phyloP scores from a whole-genome alignment of 1,140 invertebrate genomes.

The Heliconius melpomene region DNA sequence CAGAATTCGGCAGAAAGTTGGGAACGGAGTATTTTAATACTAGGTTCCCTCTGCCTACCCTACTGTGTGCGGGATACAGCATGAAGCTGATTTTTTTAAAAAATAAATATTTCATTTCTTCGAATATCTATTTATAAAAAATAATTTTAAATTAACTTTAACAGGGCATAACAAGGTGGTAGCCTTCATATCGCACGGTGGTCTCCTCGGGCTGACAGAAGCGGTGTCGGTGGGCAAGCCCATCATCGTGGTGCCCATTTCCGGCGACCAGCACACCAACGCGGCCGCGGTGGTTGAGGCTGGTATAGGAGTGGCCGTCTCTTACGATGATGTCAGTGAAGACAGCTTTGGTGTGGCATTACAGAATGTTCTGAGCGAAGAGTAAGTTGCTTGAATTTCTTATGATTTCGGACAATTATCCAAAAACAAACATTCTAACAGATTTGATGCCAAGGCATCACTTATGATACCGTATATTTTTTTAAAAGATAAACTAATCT shows the following conservation, averaged over 20 bases:
- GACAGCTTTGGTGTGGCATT: constrained; percentile 47
- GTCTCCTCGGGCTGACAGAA: constrained; percentile 85
- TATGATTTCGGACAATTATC: no score
- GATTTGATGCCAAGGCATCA: no score
- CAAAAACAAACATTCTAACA: no score
- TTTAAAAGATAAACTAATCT: no score
- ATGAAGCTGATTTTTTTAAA: no score
- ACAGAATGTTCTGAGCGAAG: constrained; percentile 65
- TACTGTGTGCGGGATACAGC: no score
- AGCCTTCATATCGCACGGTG: constrained; percentile 86
- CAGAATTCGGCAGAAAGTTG: no score
- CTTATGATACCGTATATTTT: no score
- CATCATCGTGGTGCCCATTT: constrained; percentile 83
- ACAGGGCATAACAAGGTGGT: constrained; percentile 85
- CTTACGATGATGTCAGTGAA: constrained; percentile 65
- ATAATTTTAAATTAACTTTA: not conserved
- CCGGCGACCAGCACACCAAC: constrained; percentile 83
- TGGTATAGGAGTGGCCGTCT: constrained; percentile 63
- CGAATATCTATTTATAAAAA: no score
- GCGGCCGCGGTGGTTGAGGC: constrained; percentile 62
- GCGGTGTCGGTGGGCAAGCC: constrained; percentile 84
- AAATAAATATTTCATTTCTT: no score
- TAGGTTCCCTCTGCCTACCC: no score
- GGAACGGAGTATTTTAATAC: no score
- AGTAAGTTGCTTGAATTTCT: constrained; percentile 52